phyloP scores from a whole-genome alignment of 2,113 vertebrate genomes.

The Tetrax tetrax region DNA sequence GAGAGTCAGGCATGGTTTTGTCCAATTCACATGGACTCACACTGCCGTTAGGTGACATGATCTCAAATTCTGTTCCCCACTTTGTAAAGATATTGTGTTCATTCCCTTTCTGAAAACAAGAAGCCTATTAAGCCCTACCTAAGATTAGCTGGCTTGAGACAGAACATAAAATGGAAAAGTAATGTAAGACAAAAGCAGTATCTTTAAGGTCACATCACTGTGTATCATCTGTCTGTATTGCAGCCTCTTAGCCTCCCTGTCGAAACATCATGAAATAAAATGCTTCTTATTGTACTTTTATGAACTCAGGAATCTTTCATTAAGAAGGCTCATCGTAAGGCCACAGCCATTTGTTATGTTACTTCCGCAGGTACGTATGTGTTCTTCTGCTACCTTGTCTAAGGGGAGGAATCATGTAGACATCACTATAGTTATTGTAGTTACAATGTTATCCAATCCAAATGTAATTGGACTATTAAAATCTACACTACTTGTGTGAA shows the following conservation, averaged over 20 bases:
- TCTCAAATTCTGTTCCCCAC: background rate
- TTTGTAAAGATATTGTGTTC: background rate
- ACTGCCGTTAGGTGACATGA: rapidly evolving
- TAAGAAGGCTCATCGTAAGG: slow-evolving; percentile 32
- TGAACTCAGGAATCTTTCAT: background rate
- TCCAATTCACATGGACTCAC: background rate
- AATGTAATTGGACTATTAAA: slow-evolving; percentile 26
- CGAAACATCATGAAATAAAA: slow-evolving; percentile 60
- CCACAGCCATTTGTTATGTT: background rate
- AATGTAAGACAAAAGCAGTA: slow-evolving; percentile 4
- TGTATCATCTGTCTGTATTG: background rate
- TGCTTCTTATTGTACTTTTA: slow-evolving; percentile 4
- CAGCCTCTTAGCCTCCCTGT: slow-evolving; percentile 17
- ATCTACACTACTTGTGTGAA: slow-evolving; percentile 52
- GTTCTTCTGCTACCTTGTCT: background rate
- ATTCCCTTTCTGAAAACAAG: background rate
- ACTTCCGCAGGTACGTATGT: background rate
- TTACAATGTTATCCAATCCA: background rate
- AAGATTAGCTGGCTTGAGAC: background rate
- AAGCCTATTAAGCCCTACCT: background rate
- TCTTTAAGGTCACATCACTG: background rate
- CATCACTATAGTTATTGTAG: background rate
- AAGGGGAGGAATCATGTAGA: slow-evolving; percentile 26
- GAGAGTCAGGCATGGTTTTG: background rate
- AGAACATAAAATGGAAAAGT: slow-evolving; percentile 26